A percentile compares a stretch with the other conserved stretches of the same genome.
Conservation (phyloP, 2,113 vertebrate species). For the Dipodomys stephensi region DNA sequence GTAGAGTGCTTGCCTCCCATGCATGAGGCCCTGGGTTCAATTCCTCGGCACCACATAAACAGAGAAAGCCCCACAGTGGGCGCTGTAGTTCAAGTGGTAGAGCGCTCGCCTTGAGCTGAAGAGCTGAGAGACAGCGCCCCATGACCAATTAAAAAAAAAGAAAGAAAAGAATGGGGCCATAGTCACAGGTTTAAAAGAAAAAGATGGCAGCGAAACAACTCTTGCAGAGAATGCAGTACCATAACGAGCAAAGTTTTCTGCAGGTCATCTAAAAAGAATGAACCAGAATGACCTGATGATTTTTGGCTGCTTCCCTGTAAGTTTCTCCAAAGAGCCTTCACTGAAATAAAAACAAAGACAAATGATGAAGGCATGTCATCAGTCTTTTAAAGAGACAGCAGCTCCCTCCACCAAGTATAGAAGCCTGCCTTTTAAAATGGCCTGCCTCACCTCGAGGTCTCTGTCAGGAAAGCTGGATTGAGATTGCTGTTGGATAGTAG, state of each 20-base stretch:
- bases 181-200: neutral
- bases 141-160: no score
- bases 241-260: neutral
- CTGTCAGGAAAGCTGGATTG: neutral
- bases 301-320: neutral
- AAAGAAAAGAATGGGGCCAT: no score
- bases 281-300: neutral
- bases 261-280: neutral
- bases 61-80: no score
- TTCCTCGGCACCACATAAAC: no score
- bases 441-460: no score
- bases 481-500: neutral
- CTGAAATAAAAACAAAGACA: neutral
- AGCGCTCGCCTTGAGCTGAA: no score
- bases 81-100: no score
- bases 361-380: neutral
- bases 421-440: neutral
- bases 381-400: neutral
- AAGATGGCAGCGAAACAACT: neutral
- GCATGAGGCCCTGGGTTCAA: no score
- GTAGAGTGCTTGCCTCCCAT: no score
- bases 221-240: neutral
- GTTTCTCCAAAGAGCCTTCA: neutral
- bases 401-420: no score
- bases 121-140: no score